These are phyloP conservation scores for Hirtodrosophila trivittata DNA, from an alignment of 2,888 invertebrate species.

Conservation along the genomic window DNA sequence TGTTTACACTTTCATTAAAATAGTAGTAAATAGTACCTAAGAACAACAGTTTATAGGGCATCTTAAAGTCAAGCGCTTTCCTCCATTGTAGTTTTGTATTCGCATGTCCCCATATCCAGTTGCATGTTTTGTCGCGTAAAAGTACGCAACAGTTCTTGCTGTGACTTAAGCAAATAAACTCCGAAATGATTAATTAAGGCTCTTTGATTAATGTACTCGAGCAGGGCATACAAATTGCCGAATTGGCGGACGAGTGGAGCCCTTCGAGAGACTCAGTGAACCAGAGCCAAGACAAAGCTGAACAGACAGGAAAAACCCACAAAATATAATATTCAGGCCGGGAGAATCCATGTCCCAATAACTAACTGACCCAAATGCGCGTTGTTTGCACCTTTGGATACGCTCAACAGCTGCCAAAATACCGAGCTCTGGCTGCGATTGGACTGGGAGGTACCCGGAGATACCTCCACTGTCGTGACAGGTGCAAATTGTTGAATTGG, in stretches of 20 bases:
- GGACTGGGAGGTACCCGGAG: too few species aligned
- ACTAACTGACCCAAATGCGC: slow-evolving; percentile 45
- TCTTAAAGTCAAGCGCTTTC: too few species aligned
- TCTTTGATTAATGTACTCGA: slow-evolving; percentile 54
- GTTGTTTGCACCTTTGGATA: neutral
- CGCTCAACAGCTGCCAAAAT: slow-evolving; percentile 46
- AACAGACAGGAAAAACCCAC: slow-evolving; percentile 3
- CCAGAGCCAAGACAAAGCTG: slow-evolving; percentile 8
- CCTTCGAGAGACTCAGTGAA: slow-evolving; percentile 27
- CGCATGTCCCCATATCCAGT: neutral
- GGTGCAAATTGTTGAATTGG: slow-evolving; percentile 67
- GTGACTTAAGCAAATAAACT: slow-evolving; percentile 6
- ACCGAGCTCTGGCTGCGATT: too few species aligned
- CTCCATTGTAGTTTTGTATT: too few species aligned
- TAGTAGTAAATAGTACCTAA: too few species aligned
- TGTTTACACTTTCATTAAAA: too few species aligned
- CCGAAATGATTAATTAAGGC: slow-evolving; percentile 61
- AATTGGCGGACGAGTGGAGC: slow-evolving; percentile 11
- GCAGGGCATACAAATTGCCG: slow-evolving; percentile 41
- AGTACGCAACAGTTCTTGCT: slow-evolving; percentile 5
- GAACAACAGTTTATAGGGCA: too few species aligned
- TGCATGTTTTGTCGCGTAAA: neutral
- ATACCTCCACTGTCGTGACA: too few species aligned
- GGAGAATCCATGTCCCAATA: slow-evolving; percentile 10
- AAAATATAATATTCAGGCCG: neutral